phyloP scores from a whole-genome alignment of 2,113 vertebrate genomes.

The Herpailurus yagouaroundi region DNA sequence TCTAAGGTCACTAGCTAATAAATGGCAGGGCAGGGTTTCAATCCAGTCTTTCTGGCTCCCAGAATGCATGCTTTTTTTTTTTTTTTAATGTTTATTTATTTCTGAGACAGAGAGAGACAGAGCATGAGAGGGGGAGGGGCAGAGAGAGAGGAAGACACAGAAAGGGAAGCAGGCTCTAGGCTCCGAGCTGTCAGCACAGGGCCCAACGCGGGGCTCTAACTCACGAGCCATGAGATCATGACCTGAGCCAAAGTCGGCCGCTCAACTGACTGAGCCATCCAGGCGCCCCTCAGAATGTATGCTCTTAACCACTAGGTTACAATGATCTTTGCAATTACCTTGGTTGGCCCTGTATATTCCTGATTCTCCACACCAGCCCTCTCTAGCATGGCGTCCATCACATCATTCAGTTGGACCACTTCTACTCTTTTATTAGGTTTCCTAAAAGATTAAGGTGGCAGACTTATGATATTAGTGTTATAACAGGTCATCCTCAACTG shows the following conservation, averaged over 20 bases:
- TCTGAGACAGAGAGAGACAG: too few relatives aligned
- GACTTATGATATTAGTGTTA: neutral
- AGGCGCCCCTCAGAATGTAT: neutral
- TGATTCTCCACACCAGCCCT: conserved; percentile 87
- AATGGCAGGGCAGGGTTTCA: neutral
- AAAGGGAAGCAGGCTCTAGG: too few relatives aligned
- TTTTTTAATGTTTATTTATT: too few relatives aligned
- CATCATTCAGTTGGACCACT: conserved; percentile 88
- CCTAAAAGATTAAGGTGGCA: conserved; percentile 80
- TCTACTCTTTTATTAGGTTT: conserved; percentile 91
- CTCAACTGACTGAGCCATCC: too few relatives aligned
- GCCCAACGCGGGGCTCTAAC: too few relatives aligned
- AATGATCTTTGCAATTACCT: conserved; percentile 80
- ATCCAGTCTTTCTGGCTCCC: neutral
- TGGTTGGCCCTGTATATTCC: conserved; percentile 86
- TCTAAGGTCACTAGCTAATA: neutral
- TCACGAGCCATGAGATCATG: too few relatives aligned
- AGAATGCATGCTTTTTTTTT: neutral
- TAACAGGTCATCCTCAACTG: neutral
- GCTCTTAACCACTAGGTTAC: neutral
- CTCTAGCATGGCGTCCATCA: conserved; percentile 93
- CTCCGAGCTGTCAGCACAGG: too few relatives aligned
- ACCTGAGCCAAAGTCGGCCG: too few relatives aligned
- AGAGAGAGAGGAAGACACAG: too few relatives aligned
- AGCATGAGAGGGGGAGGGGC: too few relatives aligned